Conservation (phyloP, 2,888 invertebrate species). For the Lasioglossum calceatum region DNA sequence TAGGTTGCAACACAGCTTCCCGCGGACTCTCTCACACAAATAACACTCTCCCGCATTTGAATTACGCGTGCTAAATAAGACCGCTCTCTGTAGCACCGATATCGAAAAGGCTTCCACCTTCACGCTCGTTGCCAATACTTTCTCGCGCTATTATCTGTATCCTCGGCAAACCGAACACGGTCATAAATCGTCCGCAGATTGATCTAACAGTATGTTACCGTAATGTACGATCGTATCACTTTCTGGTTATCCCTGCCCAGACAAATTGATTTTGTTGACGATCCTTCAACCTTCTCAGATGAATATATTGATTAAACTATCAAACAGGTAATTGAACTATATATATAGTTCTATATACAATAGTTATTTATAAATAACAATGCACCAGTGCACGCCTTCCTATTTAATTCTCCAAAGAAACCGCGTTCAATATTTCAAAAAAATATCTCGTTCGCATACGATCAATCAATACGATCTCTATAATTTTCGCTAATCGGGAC, state of each 20-base stretch:
- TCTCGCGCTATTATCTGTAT: background rate
- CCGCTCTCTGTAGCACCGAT: background rate
- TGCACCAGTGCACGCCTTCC: background rate
- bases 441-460: background rate
- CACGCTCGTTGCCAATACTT: conserved; percentile 36
- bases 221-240: background rate
- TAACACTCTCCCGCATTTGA: background rate
- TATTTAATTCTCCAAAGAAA: background rate
- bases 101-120: background rate
- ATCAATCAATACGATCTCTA: background rate
- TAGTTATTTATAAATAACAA: no score
- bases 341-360: no score
- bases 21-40: background rate
- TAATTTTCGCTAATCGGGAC: background rate
- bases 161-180: background rate
- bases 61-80: background rate
- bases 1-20: background rate
- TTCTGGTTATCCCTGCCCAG: background rate
- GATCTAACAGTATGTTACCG: background rate
- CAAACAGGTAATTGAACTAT: no score
- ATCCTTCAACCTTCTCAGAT: no score
- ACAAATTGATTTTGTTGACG: background rate
- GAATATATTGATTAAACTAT: no score
- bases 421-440: background rate
- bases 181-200: background rate